Conservation (phyloP, 2,797 vertebrate species). For the Cuniculus paca region DNA sequence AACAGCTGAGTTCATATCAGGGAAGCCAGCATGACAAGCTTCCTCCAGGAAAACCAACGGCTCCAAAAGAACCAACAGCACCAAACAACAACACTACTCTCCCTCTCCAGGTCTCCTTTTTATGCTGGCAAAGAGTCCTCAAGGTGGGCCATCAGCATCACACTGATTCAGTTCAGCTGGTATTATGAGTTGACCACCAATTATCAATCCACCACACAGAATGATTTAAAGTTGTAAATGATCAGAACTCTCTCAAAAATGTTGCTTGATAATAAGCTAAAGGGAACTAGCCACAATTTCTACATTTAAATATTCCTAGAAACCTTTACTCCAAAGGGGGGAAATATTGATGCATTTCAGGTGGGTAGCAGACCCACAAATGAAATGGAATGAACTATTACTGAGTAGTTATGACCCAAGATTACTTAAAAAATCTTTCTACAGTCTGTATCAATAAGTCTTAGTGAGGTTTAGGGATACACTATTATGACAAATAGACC, state of each 20-base stretch:
- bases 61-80: no score
- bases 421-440: neutral
- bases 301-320: slow-evolving; percentile 32
- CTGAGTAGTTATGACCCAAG: neutral
- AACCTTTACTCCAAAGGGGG: slow-evolving; percentile 5
- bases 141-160: no score
- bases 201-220: no score
- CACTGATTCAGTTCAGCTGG: no score
- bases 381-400: slow-evolving; percentile 22
- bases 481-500: neutral
- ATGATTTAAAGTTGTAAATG: neutral
- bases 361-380: neutral
- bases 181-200: no score
- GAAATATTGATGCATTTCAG: slow-evolving; percentile 6
- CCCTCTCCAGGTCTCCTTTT: no score
- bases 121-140: no score
- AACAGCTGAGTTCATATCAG: no score
- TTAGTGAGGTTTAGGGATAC: neutral
- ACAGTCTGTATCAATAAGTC: neutral
- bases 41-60: no score
- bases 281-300: neutral
- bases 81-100: no score
- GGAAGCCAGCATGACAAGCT: no score
- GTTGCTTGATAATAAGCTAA: neutral
- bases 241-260: neutral